A percentile compares a stretch with the other conserved stretches of the same genome.
Conservation (phyloP, 2,888 invertebrate genomes). For the Drosophila anomalipes region DNA sequence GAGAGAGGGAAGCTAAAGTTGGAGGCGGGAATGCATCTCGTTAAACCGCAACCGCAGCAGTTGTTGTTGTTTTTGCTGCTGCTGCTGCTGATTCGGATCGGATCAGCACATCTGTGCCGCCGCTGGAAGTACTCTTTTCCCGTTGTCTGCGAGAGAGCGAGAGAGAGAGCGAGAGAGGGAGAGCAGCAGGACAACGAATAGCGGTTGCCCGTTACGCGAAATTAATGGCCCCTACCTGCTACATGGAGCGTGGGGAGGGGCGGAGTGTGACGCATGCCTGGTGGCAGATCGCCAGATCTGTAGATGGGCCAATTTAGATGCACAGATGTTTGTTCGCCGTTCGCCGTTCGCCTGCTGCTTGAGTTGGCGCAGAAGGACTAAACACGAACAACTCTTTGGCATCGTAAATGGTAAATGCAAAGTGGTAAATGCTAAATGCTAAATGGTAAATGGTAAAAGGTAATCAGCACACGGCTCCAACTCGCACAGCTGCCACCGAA, state of each 20-base stretch:
- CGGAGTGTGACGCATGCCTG: slow-evolving; percentile 5
- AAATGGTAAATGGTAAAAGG: no score
- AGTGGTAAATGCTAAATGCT: background rate
- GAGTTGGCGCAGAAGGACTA: slow-evolving; percentile 38
- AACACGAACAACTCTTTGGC: slow-evolving; percentile 13
- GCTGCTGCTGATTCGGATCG: slow-evolving; percentile 64
- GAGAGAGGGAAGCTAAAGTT: slow-evolving; percentile 21
- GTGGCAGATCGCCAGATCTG: slow-evolving; percentile 31
- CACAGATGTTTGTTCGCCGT: slow-evolving; percentile 56
- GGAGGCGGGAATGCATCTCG: slow-evolving; percentile 80
- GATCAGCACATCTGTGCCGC: slow-evolving; percentile 78
- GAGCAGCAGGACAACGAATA: slow-evolving; percentile 54
- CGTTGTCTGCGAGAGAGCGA: slow-evolving; percentile 64
- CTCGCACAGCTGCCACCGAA: slow-evolving; percentile 56
- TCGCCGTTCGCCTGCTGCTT: slow-evolving; percentile 38
- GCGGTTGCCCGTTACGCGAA: slow-evolving; percentile 75
- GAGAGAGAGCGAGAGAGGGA: background rate
- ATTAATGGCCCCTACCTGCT: slow-evolving; percentile 61
- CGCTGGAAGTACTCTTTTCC: slow-evolving; percentile 48
- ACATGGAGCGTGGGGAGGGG: background rate
- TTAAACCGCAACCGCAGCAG: slow-evolving; percentile 81
- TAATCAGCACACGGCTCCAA: slow-evolving; percentile 35
- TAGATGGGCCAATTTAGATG: slow-evolving; percentile 79
- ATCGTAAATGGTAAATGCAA: background rate
- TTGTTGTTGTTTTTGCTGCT: slow-evolving; percentile 23